phyloP scores from a whole-genome alignment of 2,113 vertebrate species.

The Ginglymostoma cirratum region DNA sequence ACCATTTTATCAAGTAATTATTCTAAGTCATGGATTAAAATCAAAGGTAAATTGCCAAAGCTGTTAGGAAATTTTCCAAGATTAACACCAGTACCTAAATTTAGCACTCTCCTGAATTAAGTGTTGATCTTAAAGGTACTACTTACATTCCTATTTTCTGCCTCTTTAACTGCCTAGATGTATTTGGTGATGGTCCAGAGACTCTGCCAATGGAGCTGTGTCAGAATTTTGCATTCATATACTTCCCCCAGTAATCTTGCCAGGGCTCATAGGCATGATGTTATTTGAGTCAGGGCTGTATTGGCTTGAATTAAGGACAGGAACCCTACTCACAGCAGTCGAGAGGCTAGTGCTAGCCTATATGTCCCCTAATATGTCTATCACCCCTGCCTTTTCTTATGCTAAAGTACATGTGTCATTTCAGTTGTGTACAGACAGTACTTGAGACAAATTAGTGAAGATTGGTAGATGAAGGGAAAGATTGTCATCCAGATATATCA shows the following conservation, averaged over 20 bases:
- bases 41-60: slow-evolving; percentile 13
- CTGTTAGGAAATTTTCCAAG: background rate
- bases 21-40: slow-evolving; percentile 13
- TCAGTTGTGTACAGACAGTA: background rate
- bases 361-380: background rate
- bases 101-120: background rate
- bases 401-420: background rate
- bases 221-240: background rate
- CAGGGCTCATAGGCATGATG: background rate
- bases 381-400: background rate
- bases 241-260: background rate
- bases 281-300: background rate
- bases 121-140: background rate
- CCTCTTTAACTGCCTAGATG: background rate
- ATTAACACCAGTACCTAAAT: background rate
- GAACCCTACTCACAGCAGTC: background rate
- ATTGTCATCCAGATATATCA: background rate
- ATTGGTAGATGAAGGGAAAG: background rate
- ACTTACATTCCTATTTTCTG: background rate
- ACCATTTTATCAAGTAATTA: slow-evolving; percentile 23
- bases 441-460: background rate
- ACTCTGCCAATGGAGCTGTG: background rate
- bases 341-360: background rate
- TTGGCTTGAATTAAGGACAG: background rate
- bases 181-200: background rate